phyloP scores from a whole-genome alignment of 2,113 vertebrate genomes.

The Malurus cyaneus region DNA sequence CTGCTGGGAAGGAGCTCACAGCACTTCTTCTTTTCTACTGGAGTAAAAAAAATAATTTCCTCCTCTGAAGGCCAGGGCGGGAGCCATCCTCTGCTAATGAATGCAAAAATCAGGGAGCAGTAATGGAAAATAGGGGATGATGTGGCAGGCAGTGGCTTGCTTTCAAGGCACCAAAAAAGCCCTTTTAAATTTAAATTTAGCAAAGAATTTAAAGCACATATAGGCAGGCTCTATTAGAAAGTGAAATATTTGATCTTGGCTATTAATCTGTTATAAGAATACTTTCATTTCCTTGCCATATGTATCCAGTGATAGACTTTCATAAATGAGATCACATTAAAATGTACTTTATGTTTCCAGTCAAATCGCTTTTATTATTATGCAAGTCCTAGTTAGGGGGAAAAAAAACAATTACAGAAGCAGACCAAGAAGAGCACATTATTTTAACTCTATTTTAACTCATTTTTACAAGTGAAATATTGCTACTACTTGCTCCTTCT shows the following conservation, averaged over 20 bases:
- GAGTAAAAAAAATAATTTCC: neutral
- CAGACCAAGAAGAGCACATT: neutral
- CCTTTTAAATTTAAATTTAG: slow-evolving; percentile 15
- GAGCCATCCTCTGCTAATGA: neutral
- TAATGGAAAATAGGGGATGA: neutral
- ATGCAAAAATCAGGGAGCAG: slow-evolving; percentile 6
- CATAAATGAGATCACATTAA: slow-evolving; percentile 45
- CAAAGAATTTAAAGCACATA: slow-evolving; percentile 41
- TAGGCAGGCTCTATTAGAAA: slow-evolving; percentile 27
- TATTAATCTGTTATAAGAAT: slow-evolving; percentile 52
- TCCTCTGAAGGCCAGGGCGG: neutral
- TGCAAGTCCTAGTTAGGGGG: neutral
- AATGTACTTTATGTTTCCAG: slow-evolving; percentile 36
- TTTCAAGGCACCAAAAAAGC: neutral
- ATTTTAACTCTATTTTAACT: slow-evolving; percentile 17
- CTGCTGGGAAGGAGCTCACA: neutral
- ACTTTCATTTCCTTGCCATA: slow-evolving; percentile 43
- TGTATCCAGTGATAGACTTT: slow-evolving; percentile 37
- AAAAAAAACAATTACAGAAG: slow-evolving; percentile 3
- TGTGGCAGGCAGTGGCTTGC: slow-evolving; percentile 12
- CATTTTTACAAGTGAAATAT: neutral
- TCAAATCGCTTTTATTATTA: slow-evolving; percentile 28
- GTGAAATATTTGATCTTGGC: slow-evolving; percentile 59
- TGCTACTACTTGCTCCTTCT: neutral
- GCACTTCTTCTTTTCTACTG: neutral